Conservation (phyloP, 2,888 invertebrate species). For the Siphonodentalium dalli region DNA sequence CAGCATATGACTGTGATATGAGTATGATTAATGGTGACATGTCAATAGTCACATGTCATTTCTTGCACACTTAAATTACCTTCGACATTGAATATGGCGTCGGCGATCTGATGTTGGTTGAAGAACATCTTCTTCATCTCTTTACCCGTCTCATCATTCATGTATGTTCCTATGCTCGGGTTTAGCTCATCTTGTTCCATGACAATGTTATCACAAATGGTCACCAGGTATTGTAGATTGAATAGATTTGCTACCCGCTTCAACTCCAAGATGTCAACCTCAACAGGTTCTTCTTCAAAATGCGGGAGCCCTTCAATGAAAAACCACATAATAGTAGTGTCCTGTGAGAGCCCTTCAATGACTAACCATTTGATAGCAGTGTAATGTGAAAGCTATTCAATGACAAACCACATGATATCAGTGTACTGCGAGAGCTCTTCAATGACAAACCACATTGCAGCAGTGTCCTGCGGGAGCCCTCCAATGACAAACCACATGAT, state of each 20-base stretch:
- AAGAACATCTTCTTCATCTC: constrained; percentile 52
- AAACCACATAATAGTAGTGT: neutral
- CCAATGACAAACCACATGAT: too few relatives aligned
- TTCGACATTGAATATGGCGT: constrained; percentile 53
- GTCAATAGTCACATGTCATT: too few relatives aligned
- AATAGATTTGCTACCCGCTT: constrained; percentile 44
- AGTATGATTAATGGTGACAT: too few relatives aligned
- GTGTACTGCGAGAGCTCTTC: too few relatives aligned
- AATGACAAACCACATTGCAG: too few relatives aligned
- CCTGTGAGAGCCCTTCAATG: too few relatives aligned
- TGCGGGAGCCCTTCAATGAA: constrained; percentile 44
- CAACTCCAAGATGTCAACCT: constrained; percentile 41
- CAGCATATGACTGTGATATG: too few relatives aligned
- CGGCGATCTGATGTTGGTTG: constrained; percentile 45
- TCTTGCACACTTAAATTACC: constrained; percentile 40
- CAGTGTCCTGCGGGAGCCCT: too few relatives aligned
- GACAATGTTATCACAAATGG: constrained; percentile 50
- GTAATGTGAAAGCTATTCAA: too few relatives aligned
- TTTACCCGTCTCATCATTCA: constrained; percentile 53
- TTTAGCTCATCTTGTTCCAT: constrained; percentile 58
- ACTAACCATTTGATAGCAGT: too few relatives aligned
- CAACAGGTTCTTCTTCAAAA: constrained; percentile 35
- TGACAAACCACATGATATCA: too few relatives aligned
- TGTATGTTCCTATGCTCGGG: constrained; percentile 59
- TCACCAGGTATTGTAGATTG: constrained; percentile 44